Evolutionary conservation across 2,113 vertebrate genomes (phyloP).

Genomic region (Catagonus wagneri): DNA sequence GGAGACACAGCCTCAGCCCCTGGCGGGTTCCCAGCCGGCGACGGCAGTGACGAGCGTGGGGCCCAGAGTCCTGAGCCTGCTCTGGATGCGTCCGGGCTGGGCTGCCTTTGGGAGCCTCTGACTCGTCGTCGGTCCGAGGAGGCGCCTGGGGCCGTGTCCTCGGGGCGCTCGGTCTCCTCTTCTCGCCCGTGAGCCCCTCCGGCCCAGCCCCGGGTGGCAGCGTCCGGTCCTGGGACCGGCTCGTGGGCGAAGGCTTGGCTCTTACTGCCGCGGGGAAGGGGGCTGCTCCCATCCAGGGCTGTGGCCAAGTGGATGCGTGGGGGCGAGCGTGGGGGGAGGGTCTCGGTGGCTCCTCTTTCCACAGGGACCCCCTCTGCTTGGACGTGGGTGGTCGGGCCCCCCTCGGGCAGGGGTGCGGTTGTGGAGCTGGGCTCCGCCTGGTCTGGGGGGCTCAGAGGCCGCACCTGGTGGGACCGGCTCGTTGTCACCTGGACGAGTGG

Average conservation of each 20-base stretch:
- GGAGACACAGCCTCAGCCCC: not conserved
- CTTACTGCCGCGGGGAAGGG: not conserved
- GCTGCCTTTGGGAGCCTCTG: not conserved
- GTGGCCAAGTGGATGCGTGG: accelerated
- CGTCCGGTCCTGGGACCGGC: accelerated
- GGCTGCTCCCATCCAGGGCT: accelerated
- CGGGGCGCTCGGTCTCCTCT: accelerated
- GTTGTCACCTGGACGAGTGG: too few relatives aligned
- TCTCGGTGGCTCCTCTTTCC: accelerated
- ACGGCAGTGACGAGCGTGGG: accelerated
- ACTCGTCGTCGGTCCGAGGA: not conserved
- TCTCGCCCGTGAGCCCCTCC: not conserved
- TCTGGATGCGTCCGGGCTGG: accelerated
- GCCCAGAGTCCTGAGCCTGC: too few relatives aligned
- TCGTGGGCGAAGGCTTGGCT: accelerated
- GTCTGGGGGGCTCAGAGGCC: not conserved
- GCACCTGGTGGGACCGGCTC: accelerated
- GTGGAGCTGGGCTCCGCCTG: accelerated
- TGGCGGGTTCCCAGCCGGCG: not conserved
- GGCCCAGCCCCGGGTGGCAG: accelerated
- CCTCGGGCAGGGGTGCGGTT: accelerated
- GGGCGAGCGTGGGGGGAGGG: accelerated
- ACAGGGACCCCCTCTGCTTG: not conserved
- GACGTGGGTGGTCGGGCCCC: not conserved
- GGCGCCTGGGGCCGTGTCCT: not conserved